Conservation (phyloP, 2,797 vertebrate species). For the Apogon hyalosoma region DNA sequence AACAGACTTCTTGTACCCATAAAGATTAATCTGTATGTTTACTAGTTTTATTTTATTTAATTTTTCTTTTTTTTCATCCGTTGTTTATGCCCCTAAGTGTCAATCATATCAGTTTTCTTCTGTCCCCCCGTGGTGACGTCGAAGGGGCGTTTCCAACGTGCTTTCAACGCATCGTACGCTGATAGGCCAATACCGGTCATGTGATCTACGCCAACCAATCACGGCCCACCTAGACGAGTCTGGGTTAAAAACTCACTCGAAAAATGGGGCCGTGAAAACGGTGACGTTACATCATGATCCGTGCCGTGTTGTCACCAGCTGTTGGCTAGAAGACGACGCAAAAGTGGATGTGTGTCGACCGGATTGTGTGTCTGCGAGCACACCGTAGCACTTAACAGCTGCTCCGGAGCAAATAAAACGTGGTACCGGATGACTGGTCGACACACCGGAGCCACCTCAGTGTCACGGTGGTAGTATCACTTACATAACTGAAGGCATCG, state of each 20-base stretch:
- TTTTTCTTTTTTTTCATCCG: neutral
- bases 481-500: slow-evolving; percentile 64
- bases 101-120: slow-evolving; percentile 19
- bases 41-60: neutral
- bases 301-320: slow-evolving; percentile 81
- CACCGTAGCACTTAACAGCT: neutral
- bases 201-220: slow-evolving; percentile 68
- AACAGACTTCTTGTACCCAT: too few species aligned
- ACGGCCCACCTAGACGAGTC: slow-evolving; percentile 35
- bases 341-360: slow-evolving; percentile 55
- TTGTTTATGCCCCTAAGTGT: neutral
- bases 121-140: slow-evolving; percentile 61
- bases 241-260: slow-evolving; percentile 4
- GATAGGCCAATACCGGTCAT: slow-evolving; percentile 51
- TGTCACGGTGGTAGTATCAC: slow-evolving; percentile 18
- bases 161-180: slow-evolving; percentile 20
- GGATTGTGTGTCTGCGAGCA: neutral
- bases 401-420: slow-evolving; percentile 2
- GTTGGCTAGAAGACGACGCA: slow-evolving; percentile 64
- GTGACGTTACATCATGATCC: slow-evolving; percentile 74
- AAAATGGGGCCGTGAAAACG: slow-evolving; percentile 38
- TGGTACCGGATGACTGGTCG: slow-evolving; percentile 24
- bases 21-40: neutral
- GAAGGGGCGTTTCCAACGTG: slow-evolving; percentile 32
- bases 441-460: slow-evolving; percentile 24